Percentiles rank a stretch among this genome's conserved stretches.
phyloP scores from a whole-genome alignment of 2,113 vertebrate species.

The Rhynchopsitta pachyrhyncha region DNA sequence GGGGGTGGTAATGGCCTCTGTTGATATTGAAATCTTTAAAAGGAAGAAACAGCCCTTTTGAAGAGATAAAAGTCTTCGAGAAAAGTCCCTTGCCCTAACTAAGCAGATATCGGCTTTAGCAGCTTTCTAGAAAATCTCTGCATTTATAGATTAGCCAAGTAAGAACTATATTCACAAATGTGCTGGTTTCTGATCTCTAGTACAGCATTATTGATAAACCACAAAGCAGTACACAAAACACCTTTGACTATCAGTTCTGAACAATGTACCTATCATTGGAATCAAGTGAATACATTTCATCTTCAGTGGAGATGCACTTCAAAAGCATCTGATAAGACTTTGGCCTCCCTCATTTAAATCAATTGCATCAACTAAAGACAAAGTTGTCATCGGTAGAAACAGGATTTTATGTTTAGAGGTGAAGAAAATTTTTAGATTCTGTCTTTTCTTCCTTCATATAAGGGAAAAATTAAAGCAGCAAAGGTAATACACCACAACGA shows the following conservation, averaged over 20 bases:
- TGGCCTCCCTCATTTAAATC: neutral
- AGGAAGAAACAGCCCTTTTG: constrained; percentile 24
- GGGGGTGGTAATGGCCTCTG: neutral
- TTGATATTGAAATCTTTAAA: constrained; percentile 10
- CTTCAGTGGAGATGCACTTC: neutral
- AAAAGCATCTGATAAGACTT: neutral
- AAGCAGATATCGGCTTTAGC: neutral
- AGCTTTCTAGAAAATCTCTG: constrained; percentile 9
- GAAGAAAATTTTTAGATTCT: neutral
- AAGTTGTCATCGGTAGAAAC: neutral
- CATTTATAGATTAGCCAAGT: neutral
- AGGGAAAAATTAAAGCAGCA: neutral
- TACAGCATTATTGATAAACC: neutral
- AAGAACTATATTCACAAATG: neutral
- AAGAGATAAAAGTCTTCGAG: neutral
- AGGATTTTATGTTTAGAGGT: neutral
- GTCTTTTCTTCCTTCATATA: neutral
- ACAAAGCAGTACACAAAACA: neutral
- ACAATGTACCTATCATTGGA: neutral
- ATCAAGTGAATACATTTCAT: neutral
- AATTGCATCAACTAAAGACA: neutral
- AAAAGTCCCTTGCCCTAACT: constrained; percentile 12
- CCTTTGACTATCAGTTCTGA: neutral
- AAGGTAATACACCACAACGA: neutral
- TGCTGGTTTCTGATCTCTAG: neutral